Base-by-base conservation (phyloP, 1,140 invertebrate species). In the Agrypnia vestita region DNA sequence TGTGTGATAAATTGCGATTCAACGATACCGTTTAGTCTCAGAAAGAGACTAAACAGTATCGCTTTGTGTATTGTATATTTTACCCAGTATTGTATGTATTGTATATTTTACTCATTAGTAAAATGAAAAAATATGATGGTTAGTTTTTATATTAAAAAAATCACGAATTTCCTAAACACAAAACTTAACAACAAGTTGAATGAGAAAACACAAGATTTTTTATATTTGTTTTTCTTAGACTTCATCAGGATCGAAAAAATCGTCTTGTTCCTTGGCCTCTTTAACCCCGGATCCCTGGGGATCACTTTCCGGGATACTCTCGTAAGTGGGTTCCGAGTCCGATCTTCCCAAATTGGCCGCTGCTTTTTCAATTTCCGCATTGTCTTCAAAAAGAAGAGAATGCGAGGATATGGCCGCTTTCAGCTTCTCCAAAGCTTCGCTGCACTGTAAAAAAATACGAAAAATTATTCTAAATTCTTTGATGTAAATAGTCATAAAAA, bases 221-320 rank as follows among this genome's bases (percentile, higher is more conserved):
- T 3, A 6, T 35, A 35, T 35, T 35, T 35, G 25, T 1, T 3
- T 21, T 59, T 59, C 3, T 59, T 21, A 59, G 0, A 59, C 55
- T 64, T 64, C 61, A n/a, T 64, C 61, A 0, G 61, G 61, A 35
- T 64, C 61, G n/a, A 64, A 6, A 8, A 64, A 64, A n/a, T 64
- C 61, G 3, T 64, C 61, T n/a, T 13, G 61, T 10, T 64, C 61
- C 55, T 64, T 10, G 1, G 61, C 35, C 21, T 9, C 25, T 64
- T 44, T 25, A 1, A n/a, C 0, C 8, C 0, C 25, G 21, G 61
- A 21, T 4, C 35, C 35, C 35, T 43, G 19, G 13, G 35, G 35
- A 21, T 21, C 21, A n/a, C 15, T 19, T 64, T 64, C 61, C 13
- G 19, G n/a, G 19, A 64, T 64, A 44, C 19, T 64, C 35, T 64